Percentiles rank a stretch among this genome's conserved stretches.
Evolutionary conservation across 2,113 vertebrate species (phyloP).

Genomic region (Hyperopisus bebe): DNA sequence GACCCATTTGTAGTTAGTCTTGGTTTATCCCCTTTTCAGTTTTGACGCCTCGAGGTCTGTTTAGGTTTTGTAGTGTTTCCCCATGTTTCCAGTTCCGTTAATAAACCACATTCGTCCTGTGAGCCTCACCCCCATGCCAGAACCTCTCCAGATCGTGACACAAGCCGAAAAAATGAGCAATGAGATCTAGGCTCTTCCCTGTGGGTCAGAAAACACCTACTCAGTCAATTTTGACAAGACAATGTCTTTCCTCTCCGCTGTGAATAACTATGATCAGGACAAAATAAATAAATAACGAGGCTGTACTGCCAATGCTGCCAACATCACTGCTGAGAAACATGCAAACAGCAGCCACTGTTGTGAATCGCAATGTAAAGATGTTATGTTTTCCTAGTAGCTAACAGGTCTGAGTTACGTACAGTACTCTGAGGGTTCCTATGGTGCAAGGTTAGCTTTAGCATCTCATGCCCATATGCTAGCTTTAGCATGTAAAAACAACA

Average conservation of each 20-base stretch:
- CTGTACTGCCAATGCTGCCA: not conserved
- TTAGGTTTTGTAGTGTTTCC: too few species aligned
- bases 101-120: not conserved
- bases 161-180: not conserved
- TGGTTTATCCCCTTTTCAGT: too few species aligned
- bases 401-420: not conserved
- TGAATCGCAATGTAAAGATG: not conserved
- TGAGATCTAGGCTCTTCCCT: not conserved
- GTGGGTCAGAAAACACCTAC: not conserved
- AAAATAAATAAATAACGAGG: not conserved
- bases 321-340: not conserved
- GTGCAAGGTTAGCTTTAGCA: not conserved
- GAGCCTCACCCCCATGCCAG: not conserved
- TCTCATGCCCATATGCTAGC: not conserved
- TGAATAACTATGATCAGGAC: not conserved
- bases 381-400: not conserved
- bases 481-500: not conserved
- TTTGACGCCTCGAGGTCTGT: too few species aligned
- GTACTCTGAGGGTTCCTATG: not conserved
- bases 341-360: not conserved
- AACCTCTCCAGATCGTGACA: too few species aligned
- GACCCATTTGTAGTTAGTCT: too few species aligned
- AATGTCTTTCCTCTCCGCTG: not conserved
- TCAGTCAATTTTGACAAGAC: not conserved
- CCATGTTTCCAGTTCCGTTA: too few species aligned